Percentiles rank a stretch among this genome's conserved stretches.
Conservation (phyloP, 2,797 vertebrate genomes). For the Oreonectes daqikongensis region DNA sequence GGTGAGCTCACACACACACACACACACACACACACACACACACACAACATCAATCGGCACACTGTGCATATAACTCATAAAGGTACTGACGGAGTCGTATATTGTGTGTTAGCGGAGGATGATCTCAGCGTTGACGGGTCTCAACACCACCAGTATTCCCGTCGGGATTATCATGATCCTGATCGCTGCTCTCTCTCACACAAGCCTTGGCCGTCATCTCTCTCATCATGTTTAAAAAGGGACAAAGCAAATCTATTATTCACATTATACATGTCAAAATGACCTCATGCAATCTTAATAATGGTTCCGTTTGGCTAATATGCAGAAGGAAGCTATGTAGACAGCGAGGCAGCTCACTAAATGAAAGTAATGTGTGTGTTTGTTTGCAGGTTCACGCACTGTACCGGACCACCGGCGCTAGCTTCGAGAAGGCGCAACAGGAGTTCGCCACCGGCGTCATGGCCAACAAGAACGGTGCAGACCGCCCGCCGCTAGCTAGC, state of each 20-base stretch:
- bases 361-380: neutral
- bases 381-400: constrained; percentile 85
- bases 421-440: constrained; percentile 96
- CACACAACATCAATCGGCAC: neutral
- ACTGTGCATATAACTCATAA: neutral
- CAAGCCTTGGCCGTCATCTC: constrained; percentile 90
- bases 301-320: no score
- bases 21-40: no score
- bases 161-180: constrained; percentile 96
- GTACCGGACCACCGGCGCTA: constrained; percentile 95
- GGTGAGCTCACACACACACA: no score
- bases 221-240: constrained; percentile 98
- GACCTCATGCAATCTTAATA: no score
- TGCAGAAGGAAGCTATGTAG: no score
- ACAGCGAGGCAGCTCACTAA: no score
- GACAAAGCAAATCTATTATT: neutral
- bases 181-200: constrained; percentile 94
- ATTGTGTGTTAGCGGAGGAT: constrained; percentile 84
- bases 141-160: constrained; percentile 87
- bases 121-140: constrained; percentile 93
- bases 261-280: neutral
- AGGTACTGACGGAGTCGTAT: no score
- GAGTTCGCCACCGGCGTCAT: constrained; percentile 97
- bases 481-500: constrained; percentile 88
- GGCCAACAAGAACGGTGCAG: constrained; percentile 97